phyloP scores from a whole-genome alignment of 1,140 invertebrate species.

The Drosophila hydei region DNA sequence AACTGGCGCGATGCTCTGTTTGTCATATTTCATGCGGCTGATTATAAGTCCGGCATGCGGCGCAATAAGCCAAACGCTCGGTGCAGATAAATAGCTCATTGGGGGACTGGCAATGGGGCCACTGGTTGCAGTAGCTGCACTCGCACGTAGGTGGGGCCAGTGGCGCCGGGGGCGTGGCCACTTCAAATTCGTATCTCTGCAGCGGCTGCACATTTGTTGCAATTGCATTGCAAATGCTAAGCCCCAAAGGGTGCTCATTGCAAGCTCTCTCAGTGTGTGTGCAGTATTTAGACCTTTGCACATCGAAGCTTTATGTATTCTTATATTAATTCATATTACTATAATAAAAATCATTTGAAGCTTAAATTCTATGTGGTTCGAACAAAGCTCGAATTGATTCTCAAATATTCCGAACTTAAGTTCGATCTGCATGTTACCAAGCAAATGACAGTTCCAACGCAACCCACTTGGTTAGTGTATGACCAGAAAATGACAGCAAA shows the following conservation, averaged over 20 bases:
- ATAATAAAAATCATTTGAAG: too few species aligned
- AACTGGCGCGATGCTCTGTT: constrained; percentile 70
- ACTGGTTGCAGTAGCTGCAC: not conserved
- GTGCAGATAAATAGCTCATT: constrained; percentile 53
- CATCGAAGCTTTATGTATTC: constrained; percentile 3
- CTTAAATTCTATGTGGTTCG: too few species aligned
- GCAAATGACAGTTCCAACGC: too few species aligned
- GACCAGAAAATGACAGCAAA: not conserved
- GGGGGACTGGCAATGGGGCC: not conserved
- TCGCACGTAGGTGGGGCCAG: not conserved
- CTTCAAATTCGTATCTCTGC: constrained; percentile 22
- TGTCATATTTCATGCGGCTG: constrained; percentile 68
- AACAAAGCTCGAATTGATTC: too few species aligned
- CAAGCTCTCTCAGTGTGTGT: constrained; percentile 14
- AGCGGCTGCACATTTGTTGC: constrained; percentile 19
- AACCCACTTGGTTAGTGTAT: not conserved
- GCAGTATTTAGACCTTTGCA: not conserved
- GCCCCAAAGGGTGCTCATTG: constrained; percentile 33
- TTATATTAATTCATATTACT: not conserved
- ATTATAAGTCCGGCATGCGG: constrained; percentile 40
- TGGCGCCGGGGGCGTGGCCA: not conserved
- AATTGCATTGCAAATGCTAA: constrained; percentile 47
- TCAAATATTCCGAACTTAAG: too few species aligned
- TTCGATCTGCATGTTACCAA: not conserved
- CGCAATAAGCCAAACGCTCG: constrained; percentile 38